Base-by-base conservation (phyloP, 1,140 invertebrate genomes). In the Musca vetustissima region DNA sequence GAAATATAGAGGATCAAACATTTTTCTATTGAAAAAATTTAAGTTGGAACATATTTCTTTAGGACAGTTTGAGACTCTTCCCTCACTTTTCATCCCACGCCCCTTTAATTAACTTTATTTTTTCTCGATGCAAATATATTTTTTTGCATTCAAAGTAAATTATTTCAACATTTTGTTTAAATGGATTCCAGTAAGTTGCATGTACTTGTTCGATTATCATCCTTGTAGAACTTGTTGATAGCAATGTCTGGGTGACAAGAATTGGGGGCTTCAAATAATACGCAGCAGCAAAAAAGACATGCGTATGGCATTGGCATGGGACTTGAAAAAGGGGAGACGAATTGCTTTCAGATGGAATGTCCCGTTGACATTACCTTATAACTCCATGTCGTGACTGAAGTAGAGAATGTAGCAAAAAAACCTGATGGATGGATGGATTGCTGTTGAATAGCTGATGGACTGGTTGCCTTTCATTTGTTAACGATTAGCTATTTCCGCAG, bases 401-500 rank as follows among this genome's bases (percentile, higher is more conserved):
- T 8, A 28, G 36, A 43, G 4, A 11, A 43, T 9, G 36, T 2
- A 43, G 6, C 1, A 43, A 43, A 43, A 43, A 43, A 43, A 43
- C 36, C 13, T 4, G 28, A 28, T 28, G 28, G 28, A 28, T 28
- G 28, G 28, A 43, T 43, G 11, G 36, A 43, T 43, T 43, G 36
- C 6, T 43, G 36, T 43, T 43, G 36, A 43, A 43, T 43, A 43
- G 36, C 36, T 61, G 28, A 36, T 61, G 28, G n/a, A 28, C 36
- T 36, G 28, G 19, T 17, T 61, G 57, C 28, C 17, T 61, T 61
- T 69, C 59, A 69, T 69, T 69, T 64, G 59, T 36, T 53, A 50
- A 13, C 59, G 59, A 69, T 69, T 64, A 69, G 67, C 67, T 50
- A 64, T 64, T 64, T 69, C 67, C 67, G 57, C 61, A 52, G 59